Base-by-base conservation (phyloP, 2,888 invertebrate genomes). In the Xanthia icteritia region DNA sequence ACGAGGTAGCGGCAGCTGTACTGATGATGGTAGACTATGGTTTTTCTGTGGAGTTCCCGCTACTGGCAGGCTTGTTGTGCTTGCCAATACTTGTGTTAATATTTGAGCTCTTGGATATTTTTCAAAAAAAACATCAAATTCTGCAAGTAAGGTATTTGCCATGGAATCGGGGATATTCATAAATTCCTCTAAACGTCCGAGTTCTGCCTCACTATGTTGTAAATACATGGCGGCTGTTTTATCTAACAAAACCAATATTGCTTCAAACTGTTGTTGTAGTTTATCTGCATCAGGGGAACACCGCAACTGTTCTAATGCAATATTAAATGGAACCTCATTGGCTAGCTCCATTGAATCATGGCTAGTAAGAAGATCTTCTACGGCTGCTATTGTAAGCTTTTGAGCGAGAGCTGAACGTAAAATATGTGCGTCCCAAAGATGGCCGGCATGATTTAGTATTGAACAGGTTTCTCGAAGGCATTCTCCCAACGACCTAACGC, bases 391-490 rank as follows among this genome's bases (percentile, higher is more conserved):
- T 6, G 94, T 94, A 48, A 96, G 85, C 78, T 94, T 95, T 86
- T 94, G 95, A 39, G 92, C 94, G 27, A 93, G 90, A 74, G 92
- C 94, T 42, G 92, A 89, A 23, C 96, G 94, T 72, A 94, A 74
- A 82, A 95, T 93, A 85, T 96, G 96, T 76, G 92, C 89, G 83
- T 95, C 94, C 93, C 94, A 95, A 31, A 96, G 90, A 89, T 94
- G 94, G 39, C 93, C 92, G 3, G 95, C 93, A 66, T 95, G 92
- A 70, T 94, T 90, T 75, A 96, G 89, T 76, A 95, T 86, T 48
- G 78, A 82, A 81, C 91, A 94, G 0, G 94, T 95, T 80, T 93
- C 91, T 63, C 91, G 92, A n/a, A 96, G 91, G 74, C 91, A 86
- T 48, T 94, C 92, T 39, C 94, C 94, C 71, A 96, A 88, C 0